Conservation (phyloP, 2,797 vertebrate genomes). For the Austrolebias charrua region DNA sequence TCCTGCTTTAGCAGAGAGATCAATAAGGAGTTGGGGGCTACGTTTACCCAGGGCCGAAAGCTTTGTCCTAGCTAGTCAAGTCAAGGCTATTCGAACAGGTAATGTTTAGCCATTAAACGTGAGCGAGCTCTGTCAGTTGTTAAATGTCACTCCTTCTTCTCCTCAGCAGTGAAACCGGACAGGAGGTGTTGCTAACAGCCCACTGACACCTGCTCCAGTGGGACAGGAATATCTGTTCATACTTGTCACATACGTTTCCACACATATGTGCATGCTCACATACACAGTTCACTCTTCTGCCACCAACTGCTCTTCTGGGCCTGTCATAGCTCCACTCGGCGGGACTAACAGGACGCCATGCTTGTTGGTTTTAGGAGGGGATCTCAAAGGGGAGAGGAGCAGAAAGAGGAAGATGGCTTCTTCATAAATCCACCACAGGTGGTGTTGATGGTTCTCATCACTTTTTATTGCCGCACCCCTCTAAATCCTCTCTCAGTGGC, state of each 20-base stretch:
- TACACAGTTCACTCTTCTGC: slow-evolving; percentile 1
- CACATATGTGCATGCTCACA: slow-evolving; percentile 18
- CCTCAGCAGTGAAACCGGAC: slow-evolving; percentile 11
- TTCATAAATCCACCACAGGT: slow-evolving; percentile 49
- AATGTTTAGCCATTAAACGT: slow-evolving; percentile 79
- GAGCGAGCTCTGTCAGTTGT: slow-evolving; percentile 75
- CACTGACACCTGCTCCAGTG: slow-evolving; percentile 46
- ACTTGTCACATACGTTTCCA: slow-evolving; percentile 43
- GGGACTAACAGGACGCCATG: slow-evolving; percentile 57
- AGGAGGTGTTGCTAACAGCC: slow-evolving; percentile 26
- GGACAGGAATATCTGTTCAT: slow-evolving; percentile 50
- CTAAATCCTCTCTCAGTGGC: slow-evolving; percentile 41
- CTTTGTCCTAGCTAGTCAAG: slow-evolving; percentile 53
- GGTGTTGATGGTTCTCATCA: slow-evolving; percentile 36
- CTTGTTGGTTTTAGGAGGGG: slow-evolving; percentile 56
- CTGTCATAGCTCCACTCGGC: slow-evolving; percentile 49
- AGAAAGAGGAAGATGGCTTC: slow-evolving; percentile 46
- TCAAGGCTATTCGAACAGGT: slow-evolving; percentile 74
- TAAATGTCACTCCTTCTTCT: slow-evolving; percentile 77
- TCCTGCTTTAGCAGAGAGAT: slow-evolving; percentile 43
- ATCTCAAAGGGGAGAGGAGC: slow-evolving; percentile 48
- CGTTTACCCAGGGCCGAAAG: slow-evolving; percentile 36
- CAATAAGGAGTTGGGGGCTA: slow-evolving; percentile 46
- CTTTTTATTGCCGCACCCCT: slow-evolving; percentile 33
- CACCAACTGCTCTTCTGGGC: slow-evolving; percentile 35